Evolutionary conservation across 2,797 vertebrate genomes (phyloP), one percentile per base, ranked within the genome.

Genomic region (Ambastaia sidthimunki): DNA sequence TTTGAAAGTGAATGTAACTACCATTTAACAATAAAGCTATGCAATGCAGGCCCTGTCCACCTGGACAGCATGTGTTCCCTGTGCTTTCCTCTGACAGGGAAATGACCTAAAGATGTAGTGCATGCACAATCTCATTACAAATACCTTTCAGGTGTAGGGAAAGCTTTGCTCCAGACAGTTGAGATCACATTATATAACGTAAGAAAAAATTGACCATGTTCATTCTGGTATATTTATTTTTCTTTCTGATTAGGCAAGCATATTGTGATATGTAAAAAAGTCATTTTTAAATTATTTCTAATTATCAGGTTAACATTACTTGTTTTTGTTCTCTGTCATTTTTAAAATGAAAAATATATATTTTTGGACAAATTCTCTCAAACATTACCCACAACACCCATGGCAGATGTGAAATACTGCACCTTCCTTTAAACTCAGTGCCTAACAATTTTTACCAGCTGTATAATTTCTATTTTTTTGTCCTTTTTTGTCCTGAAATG

Each of bases 131-230:
- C 77, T 67, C 12, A 23, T 68, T 54, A 59, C 57, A 85, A 77
- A 85, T 81, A 81, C 21, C 18, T 19, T 81, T 65, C 78, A 83
- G 79, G 57, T 85, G 82, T 47, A n/a, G 50, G 16, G 62, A 75
- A 62, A 82, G 15, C 15, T 23, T 65, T 23, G n/a, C 62, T 55
- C 34, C 60, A 50, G 13, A 62, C 66, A 76, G 37, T 15, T 34
- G n/a, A 81, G 25, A 65, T 81, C 25, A 81, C 54, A 15, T 44
- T 65, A 60, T 12, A 10, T 66, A 7, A 4, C 13, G 31, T 18
- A 50, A 25, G 13, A 34, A 74, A 59, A 68, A 19, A 41, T 9
- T 48, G 12, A 52, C 4, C 28, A 23, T 66, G 5, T 54, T 74
- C 2, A 52, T 34, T 16, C 0, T 37, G 4, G 25, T 55, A 19